A percentile compares a stretch with the other conserved stretches of the same genome.
phyloP scores from a whole-genome alignment of 2,797 vertebrate genomes.

The Holocentrus rufus region DNA sequence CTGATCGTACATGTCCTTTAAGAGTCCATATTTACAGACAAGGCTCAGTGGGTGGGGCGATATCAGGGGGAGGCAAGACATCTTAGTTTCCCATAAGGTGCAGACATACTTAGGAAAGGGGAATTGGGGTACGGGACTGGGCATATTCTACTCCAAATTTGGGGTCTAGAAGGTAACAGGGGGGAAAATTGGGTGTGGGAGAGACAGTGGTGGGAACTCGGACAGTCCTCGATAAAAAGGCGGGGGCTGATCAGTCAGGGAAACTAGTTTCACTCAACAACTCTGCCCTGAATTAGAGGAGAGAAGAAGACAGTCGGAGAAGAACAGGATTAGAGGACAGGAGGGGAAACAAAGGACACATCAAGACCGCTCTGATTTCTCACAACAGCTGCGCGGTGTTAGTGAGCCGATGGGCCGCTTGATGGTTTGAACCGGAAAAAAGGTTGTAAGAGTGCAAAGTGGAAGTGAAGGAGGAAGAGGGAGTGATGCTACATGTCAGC shows the following conservation, averaged over 20 bases:
- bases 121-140: slow-evolving; percentile 23
- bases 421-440: slow-evolving; percentile 15
- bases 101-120: slow-evolving; percentile 52
- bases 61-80: slow-evolving; percentile 36
- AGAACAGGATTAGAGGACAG: slow-evolving; percentile 74
- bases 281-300: slow-evolving; percentile 88
- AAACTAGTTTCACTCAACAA: slow-evolving; percentile 91
- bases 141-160: slow-evolving; percentile 68
- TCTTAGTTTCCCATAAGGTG: slow-evolving; percentile 63
- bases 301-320: slow-evolving; percentile 84
- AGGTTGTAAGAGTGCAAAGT: slow-evolving; percentile 27
- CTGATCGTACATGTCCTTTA: slow-evolving; percentile 56
- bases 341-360: slow-evolving; percentile 63
- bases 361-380: slow-evolving; percentile 62
- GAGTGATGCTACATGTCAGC: slow-evolving; percentile 29
- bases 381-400: slow-evolving; percentile 40
- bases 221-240: slow-evolving; percentile 83
- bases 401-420: slow-evolving; percentile 24
- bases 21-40: slow-evolving; percentile 77
- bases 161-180: slow-evolving; percentile 66
- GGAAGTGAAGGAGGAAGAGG: background rate
- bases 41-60: slow-evolving; percentile 51
- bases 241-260: slow-evolving; percentile 86
- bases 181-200: slow-evolving; percentile 53
- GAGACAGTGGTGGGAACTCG: slow-evolving; percentile 79